Conservation (phyloP, 2,888 invertebrate genomes). For the Xylota sylvarum region DNA sequence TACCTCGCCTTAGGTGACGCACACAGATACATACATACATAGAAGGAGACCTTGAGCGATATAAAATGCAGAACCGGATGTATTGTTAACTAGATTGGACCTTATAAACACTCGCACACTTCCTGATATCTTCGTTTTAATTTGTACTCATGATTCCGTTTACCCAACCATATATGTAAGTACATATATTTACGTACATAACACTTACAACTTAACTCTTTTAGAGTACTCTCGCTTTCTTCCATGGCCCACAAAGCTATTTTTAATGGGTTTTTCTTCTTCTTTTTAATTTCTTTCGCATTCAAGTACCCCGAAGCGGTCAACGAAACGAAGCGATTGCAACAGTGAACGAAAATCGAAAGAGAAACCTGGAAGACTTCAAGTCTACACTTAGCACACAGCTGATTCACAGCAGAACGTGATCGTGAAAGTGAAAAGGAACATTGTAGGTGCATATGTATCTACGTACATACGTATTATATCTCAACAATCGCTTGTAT, state of each 20-base stretch:
- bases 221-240: background rate
- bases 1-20: no score
- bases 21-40: no score
- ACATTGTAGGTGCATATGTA: background rate
- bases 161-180: no score
- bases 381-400: background rate
- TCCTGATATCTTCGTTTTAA: no score
- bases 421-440: background rate
- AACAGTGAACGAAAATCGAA: background rate
- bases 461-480: background rate
- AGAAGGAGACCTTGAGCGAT: no score
- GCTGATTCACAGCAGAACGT: constrained; percentile 5
- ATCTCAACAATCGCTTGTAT: background rate
- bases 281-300: background rate
- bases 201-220: background rate
- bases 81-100: no score
- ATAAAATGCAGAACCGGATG: no score
- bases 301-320: background rate
- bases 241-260: background rate
- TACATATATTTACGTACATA: no score
- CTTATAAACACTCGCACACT: no score
- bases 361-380: constrained; percentile 3
- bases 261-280: background rate
- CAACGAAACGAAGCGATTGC: background rate
- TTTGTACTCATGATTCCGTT: no score